These are phyloP conservation scores for Rhynchopsitta pachyrhyncha DNA, from an alignment of 2,113 vertebrate species.

Conservation along the genomic window DNA sequence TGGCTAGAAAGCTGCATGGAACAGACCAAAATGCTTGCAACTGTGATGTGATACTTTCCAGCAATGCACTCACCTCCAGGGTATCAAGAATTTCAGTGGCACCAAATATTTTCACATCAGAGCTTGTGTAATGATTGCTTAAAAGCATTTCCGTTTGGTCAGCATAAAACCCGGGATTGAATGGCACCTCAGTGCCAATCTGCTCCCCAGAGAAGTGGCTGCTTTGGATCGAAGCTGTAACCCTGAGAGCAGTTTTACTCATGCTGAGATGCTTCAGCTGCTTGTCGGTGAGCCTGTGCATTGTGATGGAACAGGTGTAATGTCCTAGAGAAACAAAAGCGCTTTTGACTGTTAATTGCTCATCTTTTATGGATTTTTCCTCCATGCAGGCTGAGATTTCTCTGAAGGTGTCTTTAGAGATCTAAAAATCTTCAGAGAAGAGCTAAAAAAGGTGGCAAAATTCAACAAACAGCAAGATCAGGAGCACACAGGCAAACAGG, in stretches of 20 bases:
- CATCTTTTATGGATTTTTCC: not conserved
- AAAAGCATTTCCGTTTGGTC: constrained; percentile 87
- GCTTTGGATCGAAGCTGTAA: constrained; percentile 75
- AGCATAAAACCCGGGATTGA: constrained; percentile 84
- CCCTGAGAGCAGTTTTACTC: constrained; percentile 75
- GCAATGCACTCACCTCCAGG: constrained; percentile 78
- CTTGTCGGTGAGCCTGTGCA: constrained; percentile 80
- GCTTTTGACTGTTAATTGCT: not conserved
- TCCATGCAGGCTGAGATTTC: accelerated
- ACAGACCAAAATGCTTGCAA: not conserved
- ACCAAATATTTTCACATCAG: constrained; percentile 86
- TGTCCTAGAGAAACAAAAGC: constrained; percentile 75
- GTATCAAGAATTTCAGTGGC: constrained; percentile 76
- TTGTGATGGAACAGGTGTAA: constrained; percentile 84
- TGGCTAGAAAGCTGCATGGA: not conserved
- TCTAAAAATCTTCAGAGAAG: not conserved
- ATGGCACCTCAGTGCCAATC: constrained; percentile 73
- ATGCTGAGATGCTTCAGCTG: constrained; percentile 82
- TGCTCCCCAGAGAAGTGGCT: constrained; percentile 67
- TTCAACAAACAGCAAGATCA: not conserved
- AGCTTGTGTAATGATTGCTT: constrained; percentile 79
- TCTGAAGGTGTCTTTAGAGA: not conserved
- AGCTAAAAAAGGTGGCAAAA: not conserved
- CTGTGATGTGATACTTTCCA: too few relatives aligned
- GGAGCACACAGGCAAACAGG: accelerated